A percentile compares a stretch with the other conserved stretches of the same genome.
Conservation (phyloP, 2,797 vertebrate genomes). For the Channa striata region DNA sequence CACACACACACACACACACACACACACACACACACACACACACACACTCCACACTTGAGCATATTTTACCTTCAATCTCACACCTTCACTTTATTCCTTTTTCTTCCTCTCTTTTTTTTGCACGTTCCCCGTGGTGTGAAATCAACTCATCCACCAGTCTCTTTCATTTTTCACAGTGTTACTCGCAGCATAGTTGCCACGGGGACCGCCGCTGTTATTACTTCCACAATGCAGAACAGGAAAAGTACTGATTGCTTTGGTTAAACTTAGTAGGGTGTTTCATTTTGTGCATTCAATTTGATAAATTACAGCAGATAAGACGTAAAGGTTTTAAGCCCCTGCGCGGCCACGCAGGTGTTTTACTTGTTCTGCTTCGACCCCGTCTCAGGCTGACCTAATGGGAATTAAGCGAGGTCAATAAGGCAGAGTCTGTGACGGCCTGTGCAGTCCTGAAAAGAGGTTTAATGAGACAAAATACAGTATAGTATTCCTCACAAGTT, state of each 20-base stretch:
- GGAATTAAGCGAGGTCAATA: too few species aligned
- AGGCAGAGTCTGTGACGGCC: too few species aligned
- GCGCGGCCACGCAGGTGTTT: too few species aligned
- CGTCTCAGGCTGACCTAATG: too few species aligned
- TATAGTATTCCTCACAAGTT: too few species aligned
- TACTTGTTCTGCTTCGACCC: too few species aligned
- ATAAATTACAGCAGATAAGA: slow-evolving; percentile 8
- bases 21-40: background rate
- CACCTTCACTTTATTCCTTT: slow-evolving; percentile 4
- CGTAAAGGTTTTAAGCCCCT: background rate
- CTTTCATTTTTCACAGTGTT: slow-evolving; percentile 37
- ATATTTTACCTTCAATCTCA: slow-evolving; percentile 35
- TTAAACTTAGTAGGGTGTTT: background rate
- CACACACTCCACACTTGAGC: background rate
- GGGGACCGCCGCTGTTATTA: slow-evolving; percentile 7
- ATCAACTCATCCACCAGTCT: slow-evolving; percentile 32
- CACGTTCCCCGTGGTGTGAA: slow-evolving; percentile 48
- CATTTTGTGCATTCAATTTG: background rate
- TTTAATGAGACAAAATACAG: too few species aligned
- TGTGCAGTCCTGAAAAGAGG: too few species aligned
- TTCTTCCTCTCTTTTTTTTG: background rate
- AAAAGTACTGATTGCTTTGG: slow-evolving; percentile 14
- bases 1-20: slow-evolving; percentile 1
- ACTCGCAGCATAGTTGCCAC: slow-evolving; percentile 22
- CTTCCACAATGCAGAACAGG: slow-evolving; percentile 6